These are phyloP conservation scores for Nesometra sesokonis DNA, from an alignment of 35 echinoderm and acorn worm species.

Conservation along the genomic window DNA sequence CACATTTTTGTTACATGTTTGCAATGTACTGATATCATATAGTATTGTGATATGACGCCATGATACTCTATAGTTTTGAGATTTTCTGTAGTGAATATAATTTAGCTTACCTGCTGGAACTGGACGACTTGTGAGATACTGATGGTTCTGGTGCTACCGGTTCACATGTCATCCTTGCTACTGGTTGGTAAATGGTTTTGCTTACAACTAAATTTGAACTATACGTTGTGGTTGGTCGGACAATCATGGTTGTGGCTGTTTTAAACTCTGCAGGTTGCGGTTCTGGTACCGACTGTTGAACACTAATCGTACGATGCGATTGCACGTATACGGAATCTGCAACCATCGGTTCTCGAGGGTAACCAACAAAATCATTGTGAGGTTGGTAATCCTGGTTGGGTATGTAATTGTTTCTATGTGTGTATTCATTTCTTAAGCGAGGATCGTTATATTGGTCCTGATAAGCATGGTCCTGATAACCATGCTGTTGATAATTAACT, in stretches of 20 bases:
- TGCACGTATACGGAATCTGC: background rate
- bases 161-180: constrained; percentile 89
- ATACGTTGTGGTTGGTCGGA: constrained; percentile 48
- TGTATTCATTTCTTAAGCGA: background rate
- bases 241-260: constrained; percentile 56
- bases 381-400: background rate
- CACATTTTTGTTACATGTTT: no score
- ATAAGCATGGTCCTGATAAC: background rate
- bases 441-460: background rate
- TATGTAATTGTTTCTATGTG: background rate
- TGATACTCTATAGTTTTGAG: no score
- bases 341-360: background rate
- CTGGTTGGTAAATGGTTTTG: constrained; percentile 85
- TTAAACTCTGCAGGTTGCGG: constrained; percentile 80
- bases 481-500: background rate
- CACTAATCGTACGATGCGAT: background rate
- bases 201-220: constrained; percentile 81
- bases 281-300: constrained; percentile 8
- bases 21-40: no score
- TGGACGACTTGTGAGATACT: background rate
- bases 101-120: background rate
- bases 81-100: no score
- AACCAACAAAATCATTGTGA: background rate
- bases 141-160: constrained; percentile 43
- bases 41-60: no score